phyloP scores from a whole-genome alignment of 1,140 invertebrate species.

The Metopolophium dirhodum region DNA sequence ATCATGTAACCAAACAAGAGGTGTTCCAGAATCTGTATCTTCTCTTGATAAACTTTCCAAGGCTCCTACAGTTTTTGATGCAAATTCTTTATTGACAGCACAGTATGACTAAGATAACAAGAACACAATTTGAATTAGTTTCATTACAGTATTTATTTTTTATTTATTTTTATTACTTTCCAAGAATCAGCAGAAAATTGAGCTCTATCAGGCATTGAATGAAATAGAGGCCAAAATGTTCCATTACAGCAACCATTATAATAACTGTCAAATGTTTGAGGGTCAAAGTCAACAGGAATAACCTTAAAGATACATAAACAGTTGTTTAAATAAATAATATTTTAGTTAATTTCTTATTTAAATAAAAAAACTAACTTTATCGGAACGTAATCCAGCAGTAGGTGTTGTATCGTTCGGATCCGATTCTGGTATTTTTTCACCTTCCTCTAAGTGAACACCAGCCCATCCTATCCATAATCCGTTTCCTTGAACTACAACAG shows the following conservation, averaged over 20 bases:
- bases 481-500: constrained; percentile 82
- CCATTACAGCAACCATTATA: constrained; percentile 93
- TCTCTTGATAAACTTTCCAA: constrained; percentile 67
- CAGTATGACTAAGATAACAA: constrained; percentile 70
- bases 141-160: background rate
- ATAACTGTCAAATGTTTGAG: constrained; percentile 79
- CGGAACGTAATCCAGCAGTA: constrained; percentile 81
- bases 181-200: constrained; percentile 81
- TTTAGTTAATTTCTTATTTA: background rate
- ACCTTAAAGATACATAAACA: constrained; percentile 67
- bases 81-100: constrained; percentile 82
- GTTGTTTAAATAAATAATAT: background rate
- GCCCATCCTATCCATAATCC: constrained; percentile 92
- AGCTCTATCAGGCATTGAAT: constrained; percentile 85
- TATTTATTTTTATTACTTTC: constrained; percentile 64
- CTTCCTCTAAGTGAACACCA: constrained; percentile 79
- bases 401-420: constrained; percentile 83
- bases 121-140: background rate
- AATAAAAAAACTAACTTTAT: constrained; percentile 70
- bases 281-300: constrained; percentile 78
- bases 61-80: constrained; percentile 77
- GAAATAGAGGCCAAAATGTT: constrained; percentile 89
- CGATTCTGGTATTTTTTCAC: constrained; percentile 80
- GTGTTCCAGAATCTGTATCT: constrained; percentile 67
- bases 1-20: constrained; percentile 89